Evolutionary conservation across 2,797 vertebrate species (phyloP), one percentile per base, ranked within the genome.

Genomic region (Enteromius trimaculatus): DNA sequence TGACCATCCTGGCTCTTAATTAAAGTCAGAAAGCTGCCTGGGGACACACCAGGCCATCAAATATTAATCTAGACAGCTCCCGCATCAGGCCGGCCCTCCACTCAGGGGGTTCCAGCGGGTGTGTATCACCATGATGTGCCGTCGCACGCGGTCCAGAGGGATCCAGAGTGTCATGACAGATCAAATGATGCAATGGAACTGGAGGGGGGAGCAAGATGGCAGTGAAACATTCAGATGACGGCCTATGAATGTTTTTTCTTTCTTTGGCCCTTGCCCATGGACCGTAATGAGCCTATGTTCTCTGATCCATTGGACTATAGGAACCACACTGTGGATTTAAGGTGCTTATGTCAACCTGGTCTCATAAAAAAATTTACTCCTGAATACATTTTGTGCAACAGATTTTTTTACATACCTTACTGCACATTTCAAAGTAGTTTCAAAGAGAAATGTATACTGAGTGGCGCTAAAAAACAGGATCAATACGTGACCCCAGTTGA

Each of bases 31-130:
- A 85, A 89, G 76, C 84, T 83, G 68, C 82, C 72, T 68, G 78
- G 76, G 85, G 88, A 86, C 85, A 86, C 85, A 88, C 72, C 86
- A 84, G 76, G 77, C 80, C 91, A 91, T 93, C 89, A 92, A 93
- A 93, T 92, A 92, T 93, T 92, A 92, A 94, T 92, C 86, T 84
- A 89, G 76, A 84, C 74, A 23, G 75, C 84, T n/a, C 80, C 85
- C 84, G 83, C 69, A 62, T 80, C 86, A 83, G 84, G 80, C 85
- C 64, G 34, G 58, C 62, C 51, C 53, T 65, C 23, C 74, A 76
- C 80, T 83, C 80, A 60, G 47, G 64, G 78, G 34, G 19, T 47
- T 79, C 68, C 60, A 47, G 51, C 31, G 62, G 77, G 62, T 76
- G 55, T 76, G 76, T 79, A 49, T 55, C 77, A 65, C 66, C 64